Conservation (phyloP, 2,113 vertebrate genomes). For the Zosterops borbonicus region DNA sequence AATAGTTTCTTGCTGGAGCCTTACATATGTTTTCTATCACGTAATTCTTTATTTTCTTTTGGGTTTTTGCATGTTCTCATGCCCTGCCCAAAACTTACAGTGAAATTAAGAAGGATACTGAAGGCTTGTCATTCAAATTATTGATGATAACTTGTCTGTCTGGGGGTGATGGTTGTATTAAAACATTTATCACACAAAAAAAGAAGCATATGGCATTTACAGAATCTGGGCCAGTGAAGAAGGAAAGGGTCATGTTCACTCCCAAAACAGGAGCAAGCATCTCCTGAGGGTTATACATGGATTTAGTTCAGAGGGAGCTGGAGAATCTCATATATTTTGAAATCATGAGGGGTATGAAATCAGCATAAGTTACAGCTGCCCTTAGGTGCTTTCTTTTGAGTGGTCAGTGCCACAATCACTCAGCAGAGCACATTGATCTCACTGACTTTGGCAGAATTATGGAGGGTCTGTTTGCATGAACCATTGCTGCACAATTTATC, state of each 20-base stretch:
- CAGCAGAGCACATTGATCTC: slow-evolving; percentile 56
- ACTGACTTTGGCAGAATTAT: slow-evolving; percentile 63
- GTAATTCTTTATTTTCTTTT: background rate
- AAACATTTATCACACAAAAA: background rate
- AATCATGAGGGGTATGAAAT: slow-evolving; percentile 25
- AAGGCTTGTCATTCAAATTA: background rate
- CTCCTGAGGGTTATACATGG: background rate
- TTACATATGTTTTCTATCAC: background rate
- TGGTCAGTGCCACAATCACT: slow-evolving; percentile 56
- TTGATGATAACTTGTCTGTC: background rate
- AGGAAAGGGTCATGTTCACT: background rate
- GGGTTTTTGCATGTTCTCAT: accelerated
- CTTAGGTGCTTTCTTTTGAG: slow-evolving; percentile 55
- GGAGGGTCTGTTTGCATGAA: slow-evolving; percentile 50
- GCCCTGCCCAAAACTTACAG: background rate
- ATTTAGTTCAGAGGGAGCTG: background rate
- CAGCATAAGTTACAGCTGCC: slow-evolving; percentile 55
- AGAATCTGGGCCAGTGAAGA: background rate
- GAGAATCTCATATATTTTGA: slow-evolving; percentile 25
- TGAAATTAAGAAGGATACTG: background rate
- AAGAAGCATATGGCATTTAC: background rate
- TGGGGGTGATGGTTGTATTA: background rate
- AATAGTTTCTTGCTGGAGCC: background rate
- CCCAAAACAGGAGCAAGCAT: background rate
- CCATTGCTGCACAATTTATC: slow-evolving; percentile 55